These are phyloP conservation scores for Falco concolor DNA, from an alignment of 2,797 vertebrate species.

Conservation along the genomic window DNA sequence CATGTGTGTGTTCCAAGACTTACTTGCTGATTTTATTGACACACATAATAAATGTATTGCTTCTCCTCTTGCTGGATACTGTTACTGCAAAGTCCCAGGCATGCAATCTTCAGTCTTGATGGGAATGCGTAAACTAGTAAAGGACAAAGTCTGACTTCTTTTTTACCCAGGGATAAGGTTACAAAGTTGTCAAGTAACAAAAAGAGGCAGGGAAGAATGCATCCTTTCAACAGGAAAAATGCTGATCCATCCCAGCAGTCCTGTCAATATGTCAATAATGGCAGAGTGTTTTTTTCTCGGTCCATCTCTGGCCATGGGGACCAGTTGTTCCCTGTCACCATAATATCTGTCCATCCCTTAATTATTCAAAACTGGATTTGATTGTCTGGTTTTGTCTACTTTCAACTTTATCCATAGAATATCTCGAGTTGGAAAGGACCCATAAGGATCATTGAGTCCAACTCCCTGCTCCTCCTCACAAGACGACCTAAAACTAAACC, in stretches of 20 bases:
- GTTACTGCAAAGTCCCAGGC: constrained; percentile 1
- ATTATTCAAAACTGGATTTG: neutral
- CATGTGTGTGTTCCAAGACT: constrained; percentile 47
- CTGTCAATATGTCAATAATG: neutral
- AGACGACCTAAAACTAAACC: neutral
- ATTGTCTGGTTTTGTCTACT: neutral
- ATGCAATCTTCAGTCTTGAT: neutral
- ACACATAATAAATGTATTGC: constrained; percentile 25
- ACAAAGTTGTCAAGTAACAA: neutral
- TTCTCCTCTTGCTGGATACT: neutral
- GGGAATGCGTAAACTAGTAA: neutral
- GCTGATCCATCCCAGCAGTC: neutral
- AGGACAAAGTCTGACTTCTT: neutral
- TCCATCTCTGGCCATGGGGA: neutral
- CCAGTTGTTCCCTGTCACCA: neutral
- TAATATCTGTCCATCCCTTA: neutral
- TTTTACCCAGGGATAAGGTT: neutral
- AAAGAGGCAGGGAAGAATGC: neutral
- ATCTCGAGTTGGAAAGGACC: neutral
- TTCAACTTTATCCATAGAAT: neutral
- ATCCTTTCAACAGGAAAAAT: neutral
- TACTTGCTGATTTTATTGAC: constrained; percentile 49
- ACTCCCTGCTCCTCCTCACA: neutral
- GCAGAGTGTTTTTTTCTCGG: neutral
- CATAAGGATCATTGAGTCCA: neutral